These are phyloP conservation scores for Chymomyza fuscimana DNA, from an alignment of 2,888 invertebrate species.

Conservation along the genomic window DNA sequence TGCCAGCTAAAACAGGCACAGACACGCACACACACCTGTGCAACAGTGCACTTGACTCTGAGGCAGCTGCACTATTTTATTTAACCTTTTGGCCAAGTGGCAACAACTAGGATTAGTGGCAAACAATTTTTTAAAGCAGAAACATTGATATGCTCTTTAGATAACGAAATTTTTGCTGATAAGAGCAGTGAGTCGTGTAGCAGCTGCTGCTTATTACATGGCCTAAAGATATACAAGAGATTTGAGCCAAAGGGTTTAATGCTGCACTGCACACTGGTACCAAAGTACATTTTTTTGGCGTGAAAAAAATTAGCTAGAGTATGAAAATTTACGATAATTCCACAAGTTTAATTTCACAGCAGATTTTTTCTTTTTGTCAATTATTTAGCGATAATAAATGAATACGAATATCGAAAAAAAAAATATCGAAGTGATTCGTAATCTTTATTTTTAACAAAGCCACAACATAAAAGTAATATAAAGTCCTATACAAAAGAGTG, in stretches of 20 bases:
- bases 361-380: too few relatives aligned
- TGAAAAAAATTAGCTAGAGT: too few relatives aligned
- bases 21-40: background rate
- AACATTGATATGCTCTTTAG: conserved; percentile 68
- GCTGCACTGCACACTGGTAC: background rate
- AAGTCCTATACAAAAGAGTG: too few relatives aligned
- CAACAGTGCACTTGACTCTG: background rate
- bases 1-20: background rate
- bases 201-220: background rate
- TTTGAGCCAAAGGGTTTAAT: background rate
- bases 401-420: too few relatives aligned
- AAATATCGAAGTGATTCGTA: too few relatives aligned
- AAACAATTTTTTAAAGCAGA: conserved; percentile 25
- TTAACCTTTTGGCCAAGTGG: conserved; percentile 1
- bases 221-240: background rate
- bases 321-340: too few relatives aligned
- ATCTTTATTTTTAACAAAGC: too few relatives aligned
- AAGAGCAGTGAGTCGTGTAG: background rate
- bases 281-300: background rate
- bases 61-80: background rate
- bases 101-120: conserved; percentile 54
- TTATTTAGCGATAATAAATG: too few relatives aligned
- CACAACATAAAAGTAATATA: too few relatives aligned
- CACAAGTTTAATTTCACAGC: too few relatives aligned
- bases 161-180: conserved; percentile 30